A percentile compares a stretch with the other conserved stretches of the same genome.
Evolutionary conservation across 23 tunicate genomes (phyloP).

Genomic region (Pegea sp.): DNA sequence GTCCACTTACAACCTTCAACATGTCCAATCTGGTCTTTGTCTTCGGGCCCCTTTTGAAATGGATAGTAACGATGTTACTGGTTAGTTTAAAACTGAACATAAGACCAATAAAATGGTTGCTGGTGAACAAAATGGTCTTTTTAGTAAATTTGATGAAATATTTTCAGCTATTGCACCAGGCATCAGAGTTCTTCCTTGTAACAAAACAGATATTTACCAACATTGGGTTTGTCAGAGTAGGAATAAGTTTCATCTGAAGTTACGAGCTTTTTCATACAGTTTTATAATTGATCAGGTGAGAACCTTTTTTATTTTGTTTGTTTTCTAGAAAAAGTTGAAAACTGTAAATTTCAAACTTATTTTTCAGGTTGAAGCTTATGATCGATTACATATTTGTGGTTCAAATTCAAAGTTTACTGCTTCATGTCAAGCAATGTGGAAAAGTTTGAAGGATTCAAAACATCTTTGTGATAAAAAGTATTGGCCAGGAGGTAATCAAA

Average conservation of each 20-base stretch:
- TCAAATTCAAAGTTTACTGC: constrained; percentile 5
- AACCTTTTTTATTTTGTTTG: background rate
- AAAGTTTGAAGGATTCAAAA: constrained; percentile 9
- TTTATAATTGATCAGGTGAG: constrained; percentile 31
- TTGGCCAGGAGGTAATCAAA: constrained; percentile 53
- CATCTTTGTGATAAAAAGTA: constrained; percentile 59
- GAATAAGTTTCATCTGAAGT: constrained; percentile 50
- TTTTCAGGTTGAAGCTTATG: constrained; percentile 59
- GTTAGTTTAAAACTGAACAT: constrained; percentile 4
- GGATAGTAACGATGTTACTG: constrained; percentile 3
- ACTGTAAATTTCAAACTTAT: background rate
- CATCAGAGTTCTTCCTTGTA: constrained; percentile 41
- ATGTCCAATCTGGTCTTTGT: constrained; percentile 28
- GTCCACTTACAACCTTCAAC: constrained; percentile 47
- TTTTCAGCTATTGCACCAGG: constrained; percentile 23
- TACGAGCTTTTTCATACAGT: constrained; percentile 21
- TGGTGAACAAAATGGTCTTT: background rate
- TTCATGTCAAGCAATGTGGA: constrained; percentile 39
- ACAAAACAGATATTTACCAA: constrained; percentile 29
- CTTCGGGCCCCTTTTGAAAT: constrained; percentile 47
- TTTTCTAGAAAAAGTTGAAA: background rate
- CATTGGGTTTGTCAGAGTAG: constrained; percentile 69
- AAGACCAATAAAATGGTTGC: no score
- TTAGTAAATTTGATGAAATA: background rate
- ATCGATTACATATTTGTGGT: constrained; percentile 35